Conservation (phyloP, 2,797 vertebrate species). For the Eulemur coronatus region DNA sequence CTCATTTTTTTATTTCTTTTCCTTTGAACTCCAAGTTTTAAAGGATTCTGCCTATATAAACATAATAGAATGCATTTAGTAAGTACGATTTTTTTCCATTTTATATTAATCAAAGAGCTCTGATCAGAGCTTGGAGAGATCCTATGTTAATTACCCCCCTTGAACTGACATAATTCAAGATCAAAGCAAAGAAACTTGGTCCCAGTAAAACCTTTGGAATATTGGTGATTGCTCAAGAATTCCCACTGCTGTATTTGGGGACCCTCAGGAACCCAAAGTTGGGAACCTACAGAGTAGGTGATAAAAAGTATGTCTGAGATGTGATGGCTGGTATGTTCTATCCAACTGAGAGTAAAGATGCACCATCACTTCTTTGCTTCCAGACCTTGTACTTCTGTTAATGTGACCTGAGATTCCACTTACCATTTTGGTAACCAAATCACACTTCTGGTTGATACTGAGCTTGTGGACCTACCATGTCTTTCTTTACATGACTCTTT, state of each 20-base stretch:
- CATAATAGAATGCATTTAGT: neutral
- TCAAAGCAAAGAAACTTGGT: constrained; percentile 17
- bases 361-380: neutral
- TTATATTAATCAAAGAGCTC: neutral
- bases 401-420: neutral
- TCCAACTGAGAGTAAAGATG: neutral
- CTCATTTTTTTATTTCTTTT: neutral
- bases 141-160: neutral
- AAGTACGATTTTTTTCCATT: neutral
- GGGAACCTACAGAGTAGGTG: neutral
- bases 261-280: neutral
- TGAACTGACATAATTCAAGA: neutral
- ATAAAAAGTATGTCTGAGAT: neutral
- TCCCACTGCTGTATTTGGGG: neutral
- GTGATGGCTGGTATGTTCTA: neutral
- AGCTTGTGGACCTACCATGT: neutral
- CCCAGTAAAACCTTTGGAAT: neutral
- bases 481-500: neutral
- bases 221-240: neutral
- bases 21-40: neutral
- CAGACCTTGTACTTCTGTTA: neutral
- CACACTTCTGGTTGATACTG: neutral
- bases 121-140: neutral
- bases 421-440: neutral
- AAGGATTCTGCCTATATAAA: neutral